Evolutionary conservation across 2,888 invertebrate species (phyloP), one percentile per base, ranked within the genome.

Genomic region (Stegana nigrithorax): DNA sequence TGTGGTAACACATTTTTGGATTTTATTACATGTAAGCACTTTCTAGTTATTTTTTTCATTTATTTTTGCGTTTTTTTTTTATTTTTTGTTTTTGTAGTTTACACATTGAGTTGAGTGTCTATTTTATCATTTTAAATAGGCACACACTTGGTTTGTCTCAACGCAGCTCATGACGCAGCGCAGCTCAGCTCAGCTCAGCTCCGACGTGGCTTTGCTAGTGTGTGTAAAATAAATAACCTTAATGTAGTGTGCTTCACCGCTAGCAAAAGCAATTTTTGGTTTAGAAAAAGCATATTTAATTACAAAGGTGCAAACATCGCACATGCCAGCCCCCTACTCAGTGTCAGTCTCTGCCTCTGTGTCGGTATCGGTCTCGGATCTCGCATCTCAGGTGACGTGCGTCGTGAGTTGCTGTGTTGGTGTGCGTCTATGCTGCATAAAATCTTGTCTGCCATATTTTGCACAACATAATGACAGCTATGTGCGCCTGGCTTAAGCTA

Each of bases 1-100:
- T 76, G 75, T 72, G 75, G 75, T 72, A 78, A 81, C 80, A 80
- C 76, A 81, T 81, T 80, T 76, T 81, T 73, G 70, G 76, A 78
- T 81, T 81, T 80, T 76, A 81, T 80, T 81, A 81, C 80, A 72
- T 68, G 67, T 64, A 68, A 69, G 70, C 73, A 70, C 56, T 58
- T 67, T 70, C 71, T 66, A 63, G 63, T 66, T 64, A 63, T 45
- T 45, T 61, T 59, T 47, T 44, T 59, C n/a, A 36, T 21, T 29
- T 27, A 10, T 17, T 23, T 47, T 50, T 17, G 32, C 58, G 27
- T 45, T 39, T 12, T n/a, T n/a, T n/a, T n/a, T n/a, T n/a, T n/a
- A n/a, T n/a, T n/a, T 12, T 25, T 58, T 63, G 44, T 10, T 19
- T 51, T 32, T 53, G 19, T 17, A 26, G 19, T 27, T n/a, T 14